These are phyloP conservation scores for Paradoxurus hermaphroditus DNA, from an alignment of 2,113 vertebrate genomes.

Conservation along the genomic window DNA sequence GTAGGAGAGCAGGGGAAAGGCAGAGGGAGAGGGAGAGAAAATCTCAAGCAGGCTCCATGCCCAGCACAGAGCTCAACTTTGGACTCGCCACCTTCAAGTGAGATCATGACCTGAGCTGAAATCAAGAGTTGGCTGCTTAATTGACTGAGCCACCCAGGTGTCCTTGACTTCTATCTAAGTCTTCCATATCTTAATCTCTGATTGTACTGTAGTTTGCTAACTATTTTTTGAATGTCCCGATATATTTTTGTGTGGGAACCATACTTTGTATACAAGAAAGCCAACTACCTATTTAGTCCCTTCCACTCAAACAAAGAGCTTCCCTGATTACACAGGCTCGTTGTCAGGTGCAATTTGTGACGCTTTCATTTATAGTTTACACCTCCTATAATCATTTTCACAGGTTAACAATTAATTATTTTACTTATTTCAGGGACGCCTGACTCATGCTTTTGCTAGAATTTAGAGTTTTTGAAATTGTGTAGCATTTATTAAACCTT, in stretches of 20 bases:
- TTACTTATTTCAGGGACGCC: background rate
- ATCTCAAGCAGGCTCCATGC: no score
- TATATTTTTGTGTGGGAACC: background rate
- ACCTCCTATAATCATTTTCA: background rate
- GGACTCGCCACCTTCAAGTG: no score
- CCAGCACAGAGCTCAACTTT: no score
- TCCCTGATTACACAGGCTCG: background rate
- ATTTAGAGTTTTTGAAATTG: constrained; percentile 16
- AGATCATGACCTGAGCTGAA: no score
- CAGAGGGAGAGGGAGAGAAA: no score
- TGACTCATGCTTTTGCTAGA: background rate
- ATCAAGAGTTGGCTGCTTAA: no score
- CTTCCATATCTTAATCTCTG: background rate
- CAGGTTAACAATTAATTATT: background rate
- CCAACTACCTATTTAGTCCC: background rate
- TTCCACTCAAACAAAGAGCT: background rate
- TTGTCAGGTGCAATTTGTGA: background rate
- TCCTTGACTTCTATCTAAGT: background rate
- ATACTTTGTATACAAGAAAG: background rate
- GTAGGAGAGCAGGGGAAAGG: no score
- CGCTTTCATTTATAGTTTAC: background rate
- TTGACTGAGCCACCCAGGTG: no score
- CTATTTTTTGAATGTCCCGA: constrained; percentile 29
- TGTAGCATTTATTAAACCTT: background rate
- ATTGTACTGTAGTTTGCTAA: background rate